Base-by-base conservation (phyloP, 2,113 vertebrate species). In the Psilopogon haemacephalus region DNA sequence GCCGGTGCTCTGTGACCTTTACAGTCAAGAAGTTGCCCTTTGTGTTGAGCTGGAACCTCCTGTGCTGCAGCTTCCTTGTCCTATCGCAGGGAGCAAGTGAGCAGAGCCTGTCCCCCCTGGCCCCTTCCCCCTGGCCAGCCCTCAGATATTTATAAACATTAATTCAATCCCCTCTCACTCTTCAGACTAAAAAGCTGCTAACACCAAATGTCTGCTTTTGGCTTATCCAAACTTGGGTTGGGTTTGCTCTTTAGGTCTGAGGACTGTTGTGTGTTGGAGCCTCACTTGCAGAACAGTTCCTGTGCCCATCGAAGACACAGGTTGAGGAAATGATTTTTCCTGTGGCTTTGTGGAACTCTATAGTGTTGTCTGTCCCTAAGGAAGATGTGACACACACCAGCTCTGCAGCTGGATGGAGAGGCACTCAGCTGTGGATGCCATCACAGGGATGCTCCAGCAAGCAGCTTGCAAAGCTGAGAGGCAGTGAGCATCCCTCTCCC, bases 371-470 rank as follows among this genome's bases (percentile, higher is more conserved):
- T 91, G 95, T 88, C 50, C 91, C 90, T 68, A 72, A 89, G 96
- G 95, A 95, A 86, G 93, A 94, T 56, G 89, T 95, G 95, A 96
- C 58, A 44, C 91, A 94, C 50, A 19, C 33, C 28, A 88, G 91
- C 90, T 94, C 88, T 78, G 77, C 93, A 26, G 91, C 91, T 46
- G 4, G 76, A 80, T 60, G 85, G 91, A 52, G 89, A 78, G 76
- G 44, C 71, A 2, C 55, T 21, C 48, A 73, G 55, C 92, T 84
- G 65, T 2, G 10, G 62, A 11, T 86, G 69, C 86, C 69, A 74
- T 67, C 74, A 28, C 54, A 40, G 84, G 81, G 93, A 62, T 93
- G 81, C 93, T 91, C 59, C 72, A 55, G 60, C 59, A 10, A 58
- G 52, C 44, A 48, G 30, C 11, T 7, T 63, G 77, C 4, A 1